These are phyloP conservation scores for Carettochelys insculpta DNA, from an alignment of 2,113 vertebrate genomes.

Conservation along the genomic window DNA sequence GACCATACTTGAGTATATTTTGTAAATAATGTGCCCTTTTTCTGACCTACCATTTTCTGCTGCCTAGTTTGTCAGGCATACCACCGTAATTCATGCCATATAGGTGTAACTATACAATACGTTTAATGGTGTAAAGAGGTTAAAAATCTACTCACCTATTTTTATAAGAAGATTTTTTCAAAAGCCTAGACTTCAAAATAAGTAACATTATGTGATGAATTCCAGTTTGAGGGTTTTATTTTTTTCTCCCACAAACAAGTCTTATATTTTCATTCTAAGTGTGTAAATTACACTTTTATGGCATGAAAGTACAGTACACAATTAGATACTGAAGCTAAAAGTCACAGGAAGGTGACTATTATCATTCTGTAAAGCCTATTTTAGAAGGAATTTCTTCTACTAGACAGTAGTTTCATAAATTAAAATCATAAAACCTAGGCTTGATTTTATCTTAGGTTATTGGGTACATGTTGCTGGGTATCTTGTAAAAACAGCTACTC, in stretches of 20 bases:
- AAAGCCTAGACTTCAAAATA: constrained; percentile 1
- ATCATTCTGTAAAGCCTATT: not conserved
- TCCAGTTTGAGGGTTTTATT: not conserved
- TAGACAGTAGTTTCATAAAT: not conserved
- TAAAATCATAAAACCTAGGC: constrained; percentile 28
- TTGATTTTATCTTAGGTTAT: not conserved
- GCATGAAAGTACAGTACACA: not conserved
- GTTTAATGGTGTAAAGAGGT: not conserved
- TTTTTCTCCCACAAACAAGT: not conserved
- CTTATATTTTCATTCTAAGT: constrained; percentile 1
- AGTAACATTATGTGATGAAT: not conserved
- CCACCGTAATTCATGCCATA: not conserved
- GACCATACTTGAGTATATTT: not conserved
- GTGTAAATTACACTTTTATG: constrained; percentile 22
- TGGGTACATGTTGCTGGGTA: not conserved
- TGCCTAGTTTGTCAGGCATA: not conserved
- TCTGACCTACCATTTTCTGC: not conserved
- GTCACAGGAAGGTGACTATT: not conserved
- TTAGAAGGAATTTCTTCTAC: constrained; percentile 3
- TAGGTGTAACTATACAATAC: not conserved
- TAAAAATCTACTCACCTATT: not conserved
- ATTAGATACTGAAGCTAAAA: not conserved
- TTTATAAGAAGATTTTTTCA: constrained; percentile 30
- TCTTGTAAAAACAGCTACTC: not conserved
- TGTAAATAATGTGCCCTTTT: constrained; percentile 6